A percentile compares a stretch with the other conserved stretches of the same genome.
Conservation (phyloP, 2,888 invertebrate species). For the Cancer borealis region DNA sequence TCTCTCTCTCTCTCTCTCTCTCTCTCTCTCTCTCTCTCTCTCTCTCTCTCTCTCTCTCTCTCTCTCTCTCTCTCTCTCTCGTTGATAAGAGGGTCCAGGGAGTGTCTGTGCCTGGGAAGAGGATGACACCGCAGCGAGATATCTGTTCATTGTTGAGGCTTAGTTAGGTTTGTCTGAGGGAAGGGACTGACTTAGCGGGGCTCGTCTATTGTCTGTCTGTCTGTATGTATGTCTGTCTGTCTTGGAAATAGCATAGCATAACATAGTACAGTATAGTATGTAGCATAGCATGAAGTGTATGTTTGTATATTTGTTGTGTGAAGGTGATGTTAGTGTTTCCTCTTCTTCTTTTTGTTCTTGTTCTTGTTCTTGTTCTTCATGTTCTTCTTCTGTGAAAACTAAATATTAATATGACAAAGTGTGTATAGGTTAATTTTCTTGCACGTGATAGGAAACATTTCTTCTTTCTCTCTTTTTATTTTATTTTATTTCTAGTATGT, state of each 20-base stretch:
- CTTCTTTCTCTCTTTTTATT: too few species aligned
- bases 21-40: background rate
- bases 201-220: background rate
- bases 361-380: too few species aligned
- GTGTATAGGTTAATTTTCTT: too few species aligned
- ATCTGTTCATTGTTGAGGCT: background rate
- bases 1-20: background rate
- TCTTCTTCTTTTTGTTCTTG: too few species aligned
- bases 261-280: too few species aligned
- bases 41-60: slow-evolving; percentile 29
- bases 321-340: too few species aligned
- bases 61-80: background rate
- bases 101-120: background rate
- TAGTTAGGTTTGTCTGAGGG: background rate
- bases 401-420: too few species aligned
- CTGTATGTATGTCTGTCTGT: background rate
- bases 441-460: too few species aligned
- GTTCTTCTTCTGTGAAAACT: too few species aligned
- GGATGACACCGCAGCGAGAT: background rate
- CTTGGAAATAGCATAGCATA: background rate
- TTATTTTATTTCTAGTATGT: too few species aligned
- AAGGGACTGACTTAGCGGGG: background rate
- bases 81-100: background rate
- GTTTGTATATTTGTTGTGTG: too few species aligned
- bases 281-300: too few species aligned